Evolutionary conservation across 2,113 vertebrate species (phyloP).

Genomic region (Psilopogon haemacephalus): DNA sequence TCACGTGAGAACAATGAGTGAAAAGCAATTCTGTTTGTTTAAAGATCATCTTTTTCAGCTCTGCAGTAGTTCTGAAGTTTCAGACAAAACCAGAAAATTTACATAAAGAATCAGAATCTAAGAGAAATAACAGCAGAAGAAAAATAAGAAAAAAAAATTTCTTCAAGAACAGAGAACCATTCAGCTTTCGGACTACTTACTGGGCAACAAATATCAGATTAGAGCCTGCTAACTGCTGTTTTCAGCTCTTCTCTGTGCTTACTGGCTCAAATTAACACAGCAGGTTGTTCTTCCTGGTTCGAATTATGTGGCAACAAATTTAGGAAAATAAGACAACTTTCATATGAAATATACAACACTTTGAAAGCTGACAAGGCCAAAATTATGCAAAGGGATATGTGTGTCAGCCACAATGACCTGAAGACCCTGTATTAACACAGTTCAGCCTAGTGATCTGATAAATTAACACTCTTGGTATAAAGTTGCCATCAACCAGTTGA

Average conservation of each 20-base stretch:
- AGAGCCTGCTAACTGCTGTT: neutral
- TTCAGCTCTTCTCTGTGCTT: neutral
- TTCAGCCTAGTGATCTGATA: neutral
- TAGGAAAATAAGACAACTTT: conserved; percentile 9
- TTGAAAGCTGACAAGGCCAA: neutral
- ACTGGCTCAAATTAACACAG: conserved; percentile 45
- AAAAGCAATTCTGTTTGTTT: neutral
- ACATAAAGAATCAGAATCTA: neutral
- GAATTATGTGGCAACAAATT: neutral
- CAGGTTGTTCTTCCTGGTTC: conserved; percentile 1
- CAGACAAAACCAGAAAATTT: neutral
- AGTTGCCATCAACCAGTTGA: neutral
- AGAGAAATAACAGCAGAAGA: neutral
- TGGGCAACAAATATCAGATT: neutral
- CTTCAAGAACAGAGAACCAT: neutral
- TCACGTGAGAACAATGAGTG: neutral
- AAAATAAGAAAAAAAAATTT: neutral
- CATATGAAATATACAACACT: neutral
- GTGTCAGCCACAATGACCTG: neutral
- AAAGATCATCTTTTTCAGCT: neutral
- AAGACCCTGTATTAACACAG: neutral
- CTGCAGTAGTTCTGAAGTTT: neutral
- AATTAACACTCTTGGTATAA: neutral
- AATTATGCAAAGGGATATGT: neutral
- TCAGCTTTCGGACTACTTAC: neutral